These are phyloP conservation scores for Cromileptes altivelis DNA, from an alignment of 2,113 vertebrate species.

Conservation along the genomic window DNA sequence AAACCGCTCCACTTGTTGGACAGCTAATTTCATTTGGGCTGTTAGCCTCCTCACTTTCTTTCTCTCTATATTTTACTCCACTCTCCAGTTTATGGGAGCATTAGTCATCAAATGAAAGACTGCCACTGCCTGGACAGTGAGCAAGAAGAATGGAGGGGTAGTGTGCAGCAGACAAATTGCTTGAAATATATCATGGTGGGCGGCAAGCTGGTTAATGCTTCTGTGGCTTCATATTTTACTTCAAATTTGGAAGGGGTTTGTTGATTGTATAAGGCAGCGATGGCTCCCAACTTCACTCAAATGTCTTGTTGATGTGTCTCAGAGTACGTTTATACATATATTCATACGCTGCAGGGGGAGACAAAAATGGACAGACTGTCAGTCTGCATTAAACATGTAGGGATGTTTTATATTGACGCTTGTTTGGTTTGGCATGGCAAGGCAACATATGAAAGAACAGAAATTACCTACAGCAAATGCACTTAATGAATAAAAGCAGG, in stretches of 20 bases:
- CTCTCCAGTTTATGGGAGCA: slow-evolving; percentile 51
- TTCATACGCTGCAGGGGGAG: neutral
- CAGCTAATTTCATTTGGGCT: slow-evolving; percentile 57
- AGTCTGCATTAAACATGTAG: slow-evolving; percentile 3
- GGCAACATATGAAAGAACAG: slow-evolving; percentile 7
- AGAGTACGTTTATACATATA: neutral
- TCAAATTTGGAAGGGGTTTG: neutral
- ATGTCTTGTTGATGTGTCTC: slow-evolving; percentile 2
- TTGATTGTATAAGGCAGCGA: neutral
- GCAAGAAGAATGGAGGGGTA: slow-evolving; percentile 15
- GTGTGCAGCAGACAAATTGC: slow-evolving; percentile 29
- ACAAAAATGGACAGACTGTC: slow-evolving; percentile 27
- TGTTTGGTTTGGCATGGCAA: slow-evolving; percentile 28
- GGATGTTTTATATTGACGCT: slow-evolving; percentile 20
- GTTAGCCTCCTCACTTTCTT: slow-evolving; percentile 40
- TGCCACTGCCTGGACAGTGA: slow-evolving; percentile 29
- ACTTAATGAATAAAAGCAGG: neutral
- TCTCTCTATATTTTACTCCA: slow-evolving; percentile 36
- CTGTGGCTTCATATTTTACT: slow-evolving; percentile 6
- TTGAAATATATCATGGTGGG: slow-evolving; percentile 31
- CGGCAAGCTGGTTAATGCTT: slow-evolving; percentile 1
- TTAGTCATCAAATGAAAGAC: slow-evolving; percentile 61
- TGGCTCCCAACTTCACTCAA: neutral
- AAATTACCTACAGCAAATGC: neutral
- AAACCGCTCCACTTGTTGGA: slow-evolving; percentile 46